Percentiles rank a stretch among this genome's conserved stretches.
These are phyloP conservation scores for Ceratotherium simum DNA, from an alignment of 2,113 vertebrate genomes.

Conservation along the genomic window DNA sequence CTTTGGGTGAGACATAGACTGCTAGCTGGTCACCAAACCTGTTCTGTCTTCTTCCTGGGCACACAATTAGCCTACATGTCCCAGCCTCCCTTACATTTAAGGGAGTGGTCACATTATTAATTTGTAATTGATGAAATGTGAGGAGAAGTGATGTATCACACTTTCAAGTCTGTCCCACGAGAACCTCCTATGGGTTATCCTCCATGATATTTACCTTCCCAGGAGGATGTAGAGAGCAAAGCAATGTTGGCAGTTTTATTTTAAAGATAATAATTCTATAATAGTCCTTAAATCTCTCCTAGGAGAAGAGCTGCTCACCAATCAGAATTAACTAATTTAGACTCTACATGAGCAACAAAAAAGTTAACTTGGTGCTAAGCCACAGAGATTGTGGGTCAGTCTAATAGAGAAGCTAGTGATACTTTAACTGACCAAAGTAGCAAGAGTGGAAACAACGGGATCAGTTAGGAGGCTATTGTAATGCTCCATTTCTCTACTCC, in stretches of 20 bases:
- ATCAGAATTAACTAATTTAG: neutral
- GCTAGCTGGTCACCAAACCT: neutral
- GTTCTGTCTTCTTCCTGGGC: neutral
- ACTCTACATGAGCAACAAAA: neutral
- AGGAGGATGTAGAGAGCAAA: neutral
- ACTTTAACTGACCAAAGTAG: neutral
- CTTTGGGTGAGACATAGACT: neutral
- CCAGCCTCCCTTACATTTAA: neutral
- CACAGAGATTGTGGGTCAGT: neutral
- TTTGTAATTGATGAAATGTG: neutral
- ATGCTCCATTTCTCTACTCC: neutral
- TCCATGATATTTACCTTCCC: neutral
- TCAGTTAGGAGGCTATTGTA: neutral
- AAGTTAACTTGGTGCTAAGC: neutral
- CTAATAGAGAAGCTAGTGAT: neutral
- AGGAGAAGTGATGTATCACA: neutral
- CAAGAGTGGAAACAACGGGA: neutral
- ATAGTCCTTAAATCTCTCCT: neutral
- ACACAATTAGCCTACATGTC: neutral
- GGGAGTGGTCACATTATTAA: neutral
- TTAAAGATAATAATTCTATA: neutral
- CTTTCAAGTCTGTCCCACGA: neutral
- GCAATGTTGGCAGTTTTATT: neutral
- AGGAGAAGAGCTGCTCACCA: neutral
- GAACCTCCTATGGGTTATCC: neutral